Base-by-base conservation (phyloP, 2,797 vertebrate species). In the Siniperca scherzeri region DNA sequence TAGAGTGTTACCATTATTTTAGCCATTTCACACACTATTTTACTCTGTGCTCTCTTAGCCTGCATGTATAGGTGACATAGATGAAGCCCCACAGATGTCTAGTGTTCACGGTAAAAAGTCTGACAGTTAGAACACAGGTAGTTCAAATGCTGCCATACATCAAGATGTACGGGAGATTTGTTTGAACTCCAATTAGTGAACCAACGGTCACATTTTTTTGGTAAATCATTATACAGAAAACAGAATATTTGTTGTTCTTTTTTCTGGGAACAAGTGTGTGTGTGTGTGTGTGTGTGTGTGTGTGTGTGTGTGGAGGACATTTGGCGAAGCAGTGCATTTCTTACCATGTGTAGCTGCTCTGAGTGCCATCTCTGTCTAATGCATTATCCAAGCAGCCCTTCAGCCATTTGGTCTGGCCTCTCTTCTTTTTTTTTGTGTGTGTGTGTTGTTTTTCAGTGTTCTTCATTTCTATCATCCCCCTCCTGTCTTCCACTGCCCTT, bases 311-410 rank as follows among this genome's bases (percentile, higher is more conserved):
- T 62, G 67, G 65, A 69, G 79, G 78, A 80, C 89, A 93, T 93
- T 95, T 94, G 93, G 89, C 70, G 50, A 78, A 91, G 87, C 90
- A 80, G 77, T 87, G 68, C 76, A 62, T 93, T 93, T 94, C 88
- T 89, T 90, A 91, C 85, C 93, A 94, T 93, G 93, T 93, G 90
- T 87, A 91, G 90, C 89, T 88, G 87, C 83, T 92, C 78, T 87
- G 87, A 92, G 92, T 91, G 92, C 90, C 93, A 94, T 94, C 92
- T 95, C 92, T 93, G 89, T 91, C 93, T 95, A 93, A 94, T 94
- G 92, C 92, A 93, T 95, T 94, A 93, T 95, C 94, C 91, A 95
- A 94, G 93, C 91, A 93, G 91, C 92, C 94, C 94, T 92, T 95
- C 88, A 92, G 95, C 92, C 94, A 94, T 95, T 95, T 94, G 92